phyloP scores from a whole-genome alignment of 1,140 invertebrate genomes.

The Zaprionus camerounensis region DNA sequence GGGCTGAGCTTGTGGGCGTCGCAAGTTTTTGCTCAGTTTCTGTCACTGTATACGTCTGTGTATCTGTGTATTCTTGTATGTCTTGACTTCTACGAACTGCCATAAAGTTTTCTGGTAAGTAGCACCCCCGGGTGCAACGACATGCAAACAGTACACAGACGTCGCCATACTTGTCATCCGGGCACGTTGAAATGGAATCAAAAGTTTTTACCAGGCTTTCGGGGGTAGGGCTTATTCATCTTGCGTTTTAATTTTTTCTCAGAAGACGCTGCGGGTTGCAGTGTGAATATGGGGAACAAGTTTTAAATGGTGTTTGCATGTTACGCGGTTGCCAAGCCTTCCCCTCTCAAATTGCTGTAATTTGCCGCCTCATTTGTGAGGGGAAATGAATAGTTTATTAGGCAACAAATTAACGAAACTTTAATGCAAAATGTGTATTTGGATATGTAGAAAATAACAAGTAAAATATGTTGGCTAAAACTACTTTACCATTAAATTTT shows the following conservation, averaged over 20 bases:
- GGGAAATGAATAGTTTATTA: conserved; percentile 41
- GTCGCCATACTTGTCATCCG: conserved; percentile 62
- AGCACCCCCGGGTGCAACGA: conserved; percentile 62
- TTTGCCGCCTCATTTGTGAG: conserved; percentile 59
- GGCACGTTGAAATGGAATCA: conserved; percentile 74
- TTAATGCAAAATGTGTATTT: neutral
- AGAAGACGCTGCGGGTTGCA: conserved; percentile 15
- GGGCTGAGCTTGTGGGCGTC: conserved; percentile 1
- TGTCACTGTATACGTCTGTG: neutral
- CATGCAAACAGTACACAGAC: conserved; percentile 60
- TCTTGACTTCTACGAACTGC: conserved; percentile 55
- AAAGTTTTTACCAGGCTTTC: conserved; percentile 56
- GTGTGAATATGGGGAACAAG: conserved; percentile 53
- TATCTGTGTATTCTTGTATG: conserved; percentile 17
- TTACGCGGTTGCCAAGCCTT: conserved; percentile 51
- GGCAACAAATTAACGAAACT: conserved; percentile 4
- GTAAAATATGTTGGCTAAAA: too few relatives aligned
- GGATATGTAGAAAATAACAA: neutral
- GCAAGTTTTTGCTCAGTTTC: conserved; percentile 30
- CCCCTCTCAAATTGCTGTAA: conserved; percentile 61
- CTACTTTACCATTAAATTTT: too few relatives aligned
- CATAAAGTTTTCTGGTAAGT: conserved; percentile 75
- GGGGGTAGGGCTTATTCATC: neutral
- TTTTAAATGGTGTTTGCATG: conserved; percentile 83
- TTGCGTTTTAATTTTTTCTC: conserved; percentile 5